Conservation (phyloP, 1,140 invertebrate species). For the Calliopsis andreniformis region DNA sequence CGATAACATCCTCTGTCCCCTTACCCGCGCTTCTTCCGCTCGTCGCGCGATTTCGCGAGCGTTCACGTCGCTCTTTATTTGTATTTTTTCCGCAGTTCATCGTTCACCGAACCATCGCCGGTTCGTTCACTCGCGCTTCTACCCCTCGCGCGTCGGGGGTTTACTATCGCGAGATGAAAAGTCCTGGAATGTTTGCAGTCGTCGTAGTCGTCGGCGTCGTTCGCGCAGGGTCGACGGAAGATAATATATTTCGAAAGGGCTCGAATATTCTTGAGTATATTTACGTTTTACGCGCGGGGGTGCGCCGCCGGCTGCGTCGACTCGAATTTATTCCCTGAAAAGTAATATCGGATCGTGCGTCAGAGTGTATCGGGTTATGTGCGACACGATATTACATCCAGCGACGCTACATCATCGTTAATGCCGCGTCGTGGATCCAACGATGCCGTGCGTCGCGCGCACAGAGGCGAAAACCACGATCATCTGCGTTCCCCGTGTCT, state of each 20-base stretch:
- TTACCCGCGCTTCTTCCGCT: constrained; percentile 1
- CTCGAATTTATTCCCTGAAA: constrained; percentile 26
- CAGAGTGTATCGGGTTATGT: constrained; percentile 35
- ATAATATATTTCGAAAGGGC: constrained; percentile 40
- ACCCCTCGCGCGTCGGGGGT: not conserved
- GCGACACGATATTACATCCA: constrained; percentile 29
- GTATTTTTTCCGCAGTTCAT: constrained; percentile 8
- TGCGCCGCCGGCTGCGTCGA: not conserved
- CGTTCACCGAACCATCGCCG: not conserved
- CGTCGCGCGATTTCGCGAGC: constrained; percentile 12
- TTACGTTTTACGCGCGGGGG: constrained; percentile 26
- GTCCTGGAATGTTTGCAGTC: constrained; percentile 33
- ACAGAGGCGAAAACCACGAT: constrained; percentile 24
- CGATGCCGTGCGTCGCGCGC: constrained; percentile 11
- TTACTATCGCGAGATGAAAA: constrained; percentile 38
- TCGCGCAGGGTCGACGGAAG: not conserved
- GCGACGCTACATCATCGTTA: constrained; percentile 33
- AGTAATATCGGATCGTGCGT: constrained; percentile 36
- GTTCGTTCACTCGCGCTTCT: not conserved
- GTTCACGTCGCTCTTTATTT: constrained; percentile 14
- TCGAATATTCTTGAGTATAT: constrained; percentile 25
- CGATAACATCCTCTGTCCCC: constrained; percentile 27
- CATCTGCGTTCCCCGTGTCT: constrained; percentile 30
- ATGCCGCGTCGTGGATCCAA: constrained; percentile 18
- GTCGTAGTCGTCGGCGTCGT: not conserved